Conservation (phyloP, 2,888 invertebrate species). For the Mesoligia furuncula region DNA sequence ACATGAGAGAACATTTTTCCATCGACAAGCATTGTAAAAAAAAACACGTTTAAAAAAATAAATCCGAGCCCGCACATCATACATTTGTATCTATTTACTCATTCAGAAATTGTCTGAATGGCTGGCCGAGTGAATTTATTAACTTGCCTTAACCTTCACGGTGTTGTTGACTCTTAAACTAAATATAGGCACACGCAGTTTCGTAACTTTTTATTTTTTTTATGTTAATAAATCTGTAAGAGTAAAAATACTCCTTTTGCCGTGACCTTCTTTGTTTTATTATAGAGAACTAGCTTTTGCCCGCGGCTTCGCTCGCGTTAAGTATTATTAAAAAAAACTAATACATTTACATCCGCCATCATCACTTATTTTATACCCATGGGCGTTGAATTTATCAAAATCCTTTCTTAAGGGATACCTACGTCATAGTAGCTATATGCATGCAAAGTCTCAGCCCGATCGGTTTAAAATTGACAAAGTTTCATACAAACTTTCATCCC, state of each 20-base stretch:
- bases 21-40: not conserved
- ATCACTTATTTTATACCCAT: too few relatives aligned
- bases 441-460: too few relatives aligned
- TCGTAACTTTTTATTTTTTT: slow-evolving; percentile 45
- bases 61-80: slow-evolving; percentile 13
- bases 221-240: slow-evolving; percentile 1
- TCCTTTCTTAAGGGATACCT: too few relatives aligned
- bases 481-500: too few relatives aligned
- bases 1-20: not conserved
- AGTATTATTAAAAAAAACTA: too few relatives aligned
- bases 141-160: slow-evolving; percentile 50
- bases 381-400: too few relatives aligned
- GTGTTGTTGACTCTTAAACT: slow-evolving; percentile 53
- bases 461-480: too few relatives aligned
- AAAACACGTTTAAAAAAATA: not conserved
- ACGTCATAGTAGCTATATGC: too few relatives aligned
- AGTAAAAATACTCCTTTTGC: slow-evolving; percentile 8
- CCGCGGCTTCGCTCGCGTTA: too few relatives aligned
- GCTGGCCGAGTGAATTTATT: slow-evolving; percentile 49
- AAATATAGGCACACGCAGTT: slow-evolving; percentile 45
- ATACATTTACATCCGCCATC: too few relatives aligned
- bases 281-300: too few relatives aligned
- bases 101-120: slow-evolving; percentile 56
- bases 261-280: slow-evolving; percentile 3
- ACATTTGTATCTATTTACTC: slow-evolving; percentile 39